These are phyloP conservation scores for Dermatophagoides farinae DNA, from an alignment of 1,140 invertebrate species.

Conservation along the genomic window DNA sequence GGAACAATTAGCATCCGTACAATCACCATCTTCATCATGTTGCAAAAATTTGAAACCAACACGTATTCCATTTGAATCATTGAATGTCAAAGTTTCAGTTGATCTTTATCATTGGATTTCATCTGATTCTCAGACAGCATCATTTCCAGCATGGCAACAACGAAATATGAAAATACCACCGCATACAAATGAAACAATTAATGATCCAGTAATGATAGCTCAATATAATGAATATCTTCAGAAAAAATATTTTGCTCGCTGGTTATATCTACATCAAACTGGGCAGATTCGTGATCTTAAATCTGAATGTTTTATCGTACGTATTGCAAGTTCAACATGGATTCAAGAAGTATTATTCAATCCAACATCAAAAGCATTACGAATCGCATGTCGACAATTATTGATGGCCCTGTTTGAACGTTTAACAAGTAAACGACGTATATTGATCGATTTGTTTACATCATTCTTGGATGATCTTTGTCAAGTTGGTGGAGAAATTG, in stretches of 20 bases:
- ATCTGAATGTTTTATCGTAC: slow-evolving; percentile 15
- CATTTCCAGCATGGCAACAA: slow-evolving; percentile 46
- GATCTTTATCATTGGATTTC: slow-evolving; percentile 52
- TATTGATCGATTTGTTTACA: slow-evolving; percentile 61
- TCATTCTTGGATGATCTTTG: slow-evolving; percentile 65
- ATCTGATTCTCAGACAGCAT: slow-evolving; percentile 42
- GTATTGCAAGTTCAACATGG: slow-evolving; percentile 48
- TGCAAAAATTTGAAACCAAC: background rate
- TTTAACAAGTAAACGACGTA: slow-evolving; percentile 22
- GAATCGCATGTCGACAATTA: slow-evolving; percentile 70
- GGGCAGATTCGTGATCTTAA: background rate
- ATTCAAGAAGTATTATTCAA: slow-evolving; percentile 72
- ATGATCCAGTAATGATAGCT: no score
- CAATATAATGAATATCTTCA: slow-evolving; percentile 33
- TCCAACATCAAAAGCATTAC: slow-evolving; percentile 60
- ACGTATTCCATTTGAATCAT: background rate
- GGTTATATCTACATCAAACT: slow-evolving; percentile 25
- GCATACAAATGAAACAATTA: background rate
- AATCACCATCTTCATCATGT: slow-evolving; percentile 8
- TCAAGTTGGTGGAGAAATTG: slow-evolving; percentile 47
- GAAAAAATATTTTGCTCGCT: slow-evolving; percentile 48
- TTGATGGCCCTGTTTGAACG: slow-evolving; percentile 50
- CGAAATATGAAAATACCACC: slow-evolving; percentile 19
- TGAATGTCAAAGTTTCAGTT: slow-evolving; percentile 34
- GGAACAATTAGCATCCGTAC: slow-evolving; percentile 19